Evolutionary conservation across 2,113 vertebrate species (phyloP).

Genomic region (Hippocampus guttulatus): DNA sequence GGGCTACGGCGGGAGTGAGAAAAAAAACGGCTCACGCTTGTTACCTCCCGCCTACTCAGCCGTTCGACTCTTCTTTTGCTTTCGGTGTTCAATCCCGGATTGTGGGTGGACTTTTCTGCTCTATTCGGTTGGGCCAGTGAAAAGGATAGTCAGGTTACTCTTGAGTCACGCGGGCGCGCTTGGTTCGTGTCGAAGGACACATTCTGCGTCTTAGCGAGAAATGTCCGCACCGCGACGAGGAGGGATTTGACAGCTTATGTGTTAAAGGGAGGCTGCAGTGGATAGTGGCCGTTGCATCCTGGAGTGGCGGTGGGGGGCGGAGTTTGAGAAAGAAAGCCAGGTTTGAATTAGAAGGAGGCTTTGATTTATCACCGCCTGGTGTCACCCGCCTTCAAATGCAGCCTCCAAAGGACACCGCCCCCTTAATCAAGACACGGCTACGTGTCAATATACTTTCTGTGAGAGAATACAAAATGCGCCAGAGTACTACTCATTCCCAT

Average conservation of each 20-base stretch:
- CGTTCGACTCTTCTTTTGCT: background rate
- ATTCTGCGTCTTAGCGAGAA: background rate
- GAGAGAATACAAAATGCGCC: background rate
- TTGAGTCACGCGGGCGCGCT: background rate
- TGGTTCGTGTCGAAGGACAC: background rate
- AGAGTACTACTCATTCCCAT: background rate
- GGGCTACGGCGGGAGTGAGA: conserved; percentile 7
- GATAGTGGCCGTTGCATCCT: too few species aligned
- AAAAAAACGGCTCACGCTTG: conserved; percentile 14
- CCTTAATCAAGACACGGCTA: too few species aligned
- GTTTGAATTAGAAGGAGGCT: background rate
- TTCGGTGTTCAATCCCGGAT: background rate
- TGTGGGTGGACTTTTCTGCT: conserved; percentile 2
- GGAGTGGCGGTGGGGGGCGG: background rate
- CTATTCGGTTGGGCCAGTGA: background rate
- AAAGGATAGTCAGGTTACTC: background rate
- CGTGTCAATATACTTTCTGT: too few species aligned
- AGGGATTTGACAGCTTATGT: too few species aligned
- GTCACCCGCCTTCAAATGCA: too few species aligned
- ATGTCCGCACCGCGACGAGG: background rate
- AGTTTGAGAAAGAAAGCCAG: background rate
- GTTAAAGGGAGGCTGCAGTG: background rate
- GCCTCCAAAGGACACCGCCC: too few species aligned
- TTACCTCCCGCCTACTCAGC: background rate
- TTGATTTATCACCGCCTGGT: background rate